These are phyloP conservation scores for Tursiops truncatus DNA, from an alignment of 2,113 vertebrate genomes.

Conservation along the genomic window DNA sequence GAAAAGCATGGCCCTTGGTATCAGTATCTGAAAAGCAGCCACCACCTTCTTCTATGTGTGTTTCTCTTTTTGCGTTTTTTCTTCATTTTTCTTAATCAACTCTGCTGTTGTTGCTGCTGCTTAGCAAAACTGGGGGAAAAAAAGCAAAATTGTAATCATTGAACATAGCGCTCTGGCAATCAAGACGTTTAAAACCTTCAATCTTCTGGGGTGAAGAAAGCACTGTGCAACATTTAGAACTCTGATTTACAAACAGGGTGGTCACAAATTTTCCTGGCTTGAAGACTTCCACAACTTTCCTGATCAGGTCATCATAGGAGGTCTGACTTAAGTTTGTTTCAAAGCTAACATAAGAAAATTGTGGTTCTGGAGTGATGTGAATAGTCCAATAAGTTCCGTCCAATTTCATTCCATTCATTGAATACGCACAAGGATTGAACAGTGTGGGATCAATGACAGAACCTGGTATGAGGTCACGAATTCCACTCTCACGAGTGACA, in stretches of 20 bases:
- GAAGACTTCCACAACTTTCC: constrained; percentile 97
- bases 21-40: too few species aligned
- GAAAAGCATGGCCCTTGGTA: too few species aligned
- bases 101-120: too few species aligned
- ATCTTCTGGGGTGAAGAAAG: constrained; percentile 96
- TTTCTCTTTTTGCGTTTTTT: too few species aligned
- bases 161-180: constrained; percentile 98
- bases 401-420: constrained; percentile 99
- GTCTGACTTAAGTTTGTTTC: constrained; percentile 99
- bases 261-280: constrained; percentile 99
- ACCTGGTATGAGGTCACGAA: constrained; percentile 99
- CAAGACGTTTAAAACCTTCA: constrained; percentile 95
- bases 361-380: constrained; percentile 99
- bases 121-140: too few species aligned
- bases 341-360: constrained; percentile 99
- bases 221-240: constrained; percentile 97
- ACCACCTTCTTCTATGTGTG: too few species aligned
- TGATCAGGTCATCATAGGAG: constrained; percentile 94
- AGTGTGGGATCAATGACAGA: constrained; percentile 99
- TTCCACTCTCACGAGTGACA: constrained; percentile 99
- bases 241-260: constrained; percentile 99
- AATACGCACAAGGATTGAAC: constrained; percentile 99
- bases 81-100: too few species aligned
- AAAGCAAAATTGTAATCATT: constrained; percentile 95
- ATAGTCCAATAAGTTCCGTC: constrained; percentile 99